Base-by-base conservation (phyloP, 92 coral and sea anemone genomes). In the Diadumene lineata region DNA sequence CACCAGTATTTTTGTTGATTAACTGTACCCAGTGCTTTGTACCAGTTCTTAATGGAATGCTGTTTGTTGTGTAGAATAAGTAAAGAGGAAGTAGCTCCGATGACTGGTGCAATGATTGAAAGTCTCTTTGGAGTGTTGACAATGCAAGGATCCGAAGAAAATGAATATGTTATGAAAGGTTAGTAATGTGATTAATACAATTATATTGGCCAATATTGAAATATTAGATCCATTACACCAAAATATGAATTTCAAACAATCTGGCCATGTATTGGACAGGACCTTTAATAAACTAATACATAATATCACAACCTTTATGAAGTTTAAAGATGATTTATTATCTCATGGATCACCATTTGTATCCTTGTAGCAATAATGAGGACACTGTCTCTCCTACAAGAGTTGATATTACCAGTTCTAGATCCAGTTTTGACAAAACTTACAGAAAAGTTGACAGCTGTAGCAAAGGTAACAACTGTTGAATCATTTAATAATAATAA, bases 91-190 rank as follows among this genome's bases (percentile, higher is more conserved):
- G 97, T 92, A 43, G 70, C 82, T 50, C 96, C 94, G 16, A 64
- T 86, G 58, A 44, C 82, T 15, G 81, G 84, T 56, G 76, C 83
- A 18, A 61, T 94, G 81, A 63, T 94, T 23, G 26, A 68, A 31
- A 94, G 81, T 83, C 80, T 94, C 33, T 92, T 94, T 73, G 79
- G 69, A 69, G 89, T 85, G 43, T 73, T 94, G 21, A 84, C 86
- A 70, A 70, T 94, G 34, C 94, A 82, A 1, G 98, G 98, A 65
- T 94, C 98, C 11, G 92, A 92, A 25, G 97, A 92, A 68, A 94
- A 94, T 73, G 98, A 94, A 58, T 94, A 94, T 60, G 84, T 89
- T 0, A 94, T 94, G 98, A 94, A 94, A 86, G 97, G 98, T 94
- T 66, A 56, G 79, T 43, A 17, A 26, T 32, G 21, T 15, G 16